Evolutionary conservation across 2,113 vertebrate genomes (phyloP).

Genomic region (Podiceps cristatus): DNA sequence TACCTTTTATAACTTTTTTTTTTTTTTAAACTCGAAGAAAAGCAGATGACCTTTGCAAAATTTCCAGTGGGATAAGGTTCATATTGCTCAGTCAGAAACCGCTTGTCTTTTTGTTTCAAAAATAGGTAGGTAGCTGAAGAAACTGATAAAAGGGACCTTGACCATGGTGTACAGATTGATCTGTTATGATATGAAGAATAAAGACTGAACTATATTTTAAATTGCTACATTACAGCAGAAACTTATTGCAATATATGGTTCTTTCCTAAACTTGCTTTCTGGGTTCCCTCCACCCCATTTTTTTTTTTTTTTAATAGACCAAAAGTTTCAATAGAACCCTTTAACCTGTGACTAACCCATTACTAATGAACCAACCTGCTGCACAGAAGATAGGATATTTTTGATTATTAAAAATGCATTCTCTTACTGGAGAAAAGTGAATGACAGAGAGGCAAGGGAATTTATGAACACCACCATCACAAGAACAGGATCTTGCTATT

Average conservation of each 20-base stretch:
- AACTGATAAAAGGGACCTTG: neutral
- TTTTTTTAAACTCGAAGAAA: neutral
- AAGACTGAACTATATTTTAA: neutral
- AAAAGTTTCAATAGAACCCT: neutral
- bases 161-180: neutral
- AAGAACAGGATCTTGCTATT: neutral
- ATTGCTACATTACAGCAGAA: neutral
- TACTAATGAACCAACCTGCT: neutral
- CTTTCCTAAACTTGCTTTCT: neutral
- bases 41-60: slow-evolving; percentile 22
- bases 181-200: neutral
- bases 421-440: neutral
- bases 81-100: neutral
- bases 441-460: neutral
- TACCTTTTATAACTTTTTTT: slow-evolving; percentile 5
- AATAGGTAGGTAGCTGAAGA: neutral
- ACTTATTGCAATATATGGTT: neutral
- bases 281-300: rapidly evolving
- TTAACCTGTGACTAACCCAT: neutral
- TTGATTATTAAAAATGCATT: neutral
- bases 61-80: neutral
- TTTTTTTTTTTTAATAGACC: neutral
- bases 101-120: neutral
- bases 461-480: neutral
- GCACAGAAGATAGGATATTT: neutral